Evolutionary conservation across 2,888 invertebrate species (phyloP), one percentile per base, ranked within the genome.

Genomic region (Yponomeuta malinellus): DNA sequence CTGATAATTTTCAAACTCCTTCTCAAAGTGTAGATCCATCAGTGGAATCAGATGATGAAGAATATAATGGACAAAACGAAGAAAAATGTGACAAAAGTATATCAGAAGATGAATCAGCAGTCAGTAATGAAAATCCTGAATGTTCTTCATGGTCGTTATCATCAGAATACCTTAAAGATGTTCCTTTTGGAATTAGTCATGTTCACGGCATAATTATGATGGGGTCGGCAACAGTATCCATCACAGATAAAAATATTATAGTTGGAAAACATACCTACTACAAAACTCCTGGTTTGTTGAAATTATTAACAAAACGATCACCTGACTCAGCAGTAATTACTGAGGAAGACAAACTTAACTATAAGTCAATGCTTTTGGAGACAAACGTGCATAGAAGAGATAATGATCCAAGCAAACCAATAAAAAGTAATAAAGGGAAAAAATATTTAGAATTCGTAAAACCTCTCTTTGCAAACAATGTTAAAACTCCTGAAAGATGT

Each of bases 131-230:
- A 15, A 15, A 12, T 43, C 48, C 59, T 8, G 43, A 64, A 48
- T 15, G 48, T 64, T 64, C 63, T 70, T 64, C 63, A 64, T 48
- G 64, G 64, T 70, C 64, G 43, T 29, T 64, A n/a, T 64, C 70
- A 70, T 70, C 43, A 15, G 48, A 64, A 23, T 9, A 48, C 12
- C 12, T 48, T n/a, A 64, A 63, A 43, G 63, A 70, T n/a, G 48
- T 70, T 63, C 63, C 69, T 63, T 70, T 63, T 63, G 69, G 69
- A 15, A 33, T 70, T 15, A 59, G 69, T 37, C 12, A n/a, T 63
- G 69, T 48, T 48, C 37, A 29, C 10, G 63, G 63, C 37, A 59
- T 63, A 63, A 31, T 37, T 10, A 70, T 70, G 69, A 12, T 70
- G 10, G 69, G 63, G 29, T 70, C 69, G 31, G n/a, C 15, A 37